Base-by-base conservation (phyloP, 2,797 vertebrate species). In the Carduelis carduelis region DNA sequence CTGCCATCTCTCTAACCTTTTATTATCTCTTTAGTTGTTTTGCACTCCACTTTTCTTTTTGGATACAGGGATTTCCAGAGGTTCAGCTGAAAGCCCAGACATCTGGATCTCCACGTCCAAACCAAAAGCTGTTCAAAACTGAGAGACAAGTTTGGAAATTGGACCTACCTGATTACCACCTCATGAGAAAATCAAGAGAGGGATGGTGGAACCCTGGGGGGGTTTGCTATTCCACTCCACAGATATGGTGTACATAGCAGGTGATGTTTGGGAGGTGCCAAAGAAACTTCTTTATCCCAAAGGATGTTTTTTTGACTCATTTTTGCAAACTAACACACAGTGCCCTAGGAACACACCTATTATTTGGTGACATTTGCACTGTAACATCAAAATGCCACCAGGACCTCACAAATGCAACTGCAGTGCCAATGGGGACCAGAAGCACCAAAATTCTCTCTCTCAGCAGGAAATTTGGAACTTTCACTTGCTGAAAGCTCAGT, bases 361-460 rank as follows among this genome's bases (percentile, higher is more conserved):
- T 50, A 41, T 63, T 47, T 64, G 32, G 27, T 50, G 53, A 49
- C 2, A 7, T 46, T 76, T 63, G 27, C 28, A 27, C 4, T 59
- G 37, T 26, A 46, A 34, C 28, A 32, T 32, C 77, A 72, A 69
- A 81, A 52, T 0, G 3, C 43, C 21, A 59, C 39, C 63, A 70
- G 72, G 20, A 66, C 11, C 28, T 43, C 9, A 14, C 16, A 84
- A 68, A 65, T 5, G 2, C 35, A 87, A 47, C 47, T 0, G 1
- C 39, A 53, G 16, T 0, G 0, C 44, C 1, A 1, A 0, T 0
- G 14, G 8, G 4, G 35, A 74, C 21, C 21, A 55, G 52, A 52
- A 70, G 34, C 4, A 1, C 24, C 30, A 46, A 66, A 82, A 92
- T 57, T 57, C 10, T 37, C 44, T 13, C 27, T 13, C 27, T 66